A percentile compares a stretch with the other conserved stretches of the same genome.
These are phyloP conservation scores for Falco novaeseelandiae DNA, from an alignment of 2,797 vertebrate genomes.

Conservation along the genomic window DNA sequence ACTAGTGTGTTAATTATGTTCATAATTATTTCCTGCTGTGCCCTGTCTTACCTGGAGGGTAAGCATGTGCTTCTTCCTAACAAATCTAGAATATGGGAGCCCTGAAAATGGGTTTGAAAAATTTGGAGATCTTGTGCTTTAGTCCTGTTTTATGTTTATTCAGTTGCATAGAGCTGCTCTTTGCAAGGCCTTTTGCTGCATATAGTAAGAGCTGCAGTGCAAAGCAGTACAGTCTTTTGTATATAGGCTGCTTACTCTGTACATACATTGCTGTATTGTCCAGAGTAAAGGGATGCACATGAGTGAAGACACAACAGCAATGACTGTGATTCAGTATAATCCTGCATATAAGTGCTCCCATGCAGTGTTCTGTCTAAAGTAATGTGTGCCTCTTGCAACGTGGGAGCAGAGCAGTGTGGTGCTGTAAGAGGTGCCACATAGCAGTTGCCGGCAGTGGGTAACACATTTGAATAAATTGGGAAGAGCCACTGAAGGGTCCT, in stretches of 20 bases:
- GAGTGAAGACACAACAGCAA: background rate
- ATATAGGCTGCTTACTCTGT: background rate
- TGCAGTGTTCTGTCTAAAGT: background rate
- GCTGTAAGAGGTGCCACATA: background rate
- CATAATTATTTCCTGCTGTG: background rate
- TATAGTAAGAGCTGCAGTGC: background rate
- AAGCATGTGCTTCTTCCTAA: background rate
- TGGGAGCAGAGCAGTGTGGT: background rate
- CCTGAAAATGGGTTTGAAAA: background rate
- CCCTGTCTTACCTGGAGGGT: background rate
- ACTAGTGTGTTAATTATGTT: background rate
- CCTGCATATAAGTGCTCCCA: background rate
- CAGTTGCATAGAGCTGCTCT: background rate
- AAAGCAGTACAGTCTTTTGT: background rate
- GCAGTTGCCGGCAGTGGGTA: no score
- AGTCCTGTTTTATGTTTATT: background rate
- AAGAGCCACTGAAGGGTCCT: no score
- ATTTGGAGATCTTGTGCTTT: background rate
- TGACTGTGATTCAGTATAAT: background rate
- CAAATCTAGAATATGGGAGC: background rate
- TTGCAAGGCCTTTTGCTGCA: background rate
- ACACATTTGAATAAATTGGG: no score
- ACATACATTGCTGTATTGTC: background rate
- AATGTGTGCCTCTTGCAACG: accelerated
- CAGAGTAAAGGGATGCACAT: background rate